These are phyloP conservation scores for Drosophila pseudoananassae DNA, from an alignment of 1,140 invertebrate genomes.

Conservation along the genomic window DNA sequence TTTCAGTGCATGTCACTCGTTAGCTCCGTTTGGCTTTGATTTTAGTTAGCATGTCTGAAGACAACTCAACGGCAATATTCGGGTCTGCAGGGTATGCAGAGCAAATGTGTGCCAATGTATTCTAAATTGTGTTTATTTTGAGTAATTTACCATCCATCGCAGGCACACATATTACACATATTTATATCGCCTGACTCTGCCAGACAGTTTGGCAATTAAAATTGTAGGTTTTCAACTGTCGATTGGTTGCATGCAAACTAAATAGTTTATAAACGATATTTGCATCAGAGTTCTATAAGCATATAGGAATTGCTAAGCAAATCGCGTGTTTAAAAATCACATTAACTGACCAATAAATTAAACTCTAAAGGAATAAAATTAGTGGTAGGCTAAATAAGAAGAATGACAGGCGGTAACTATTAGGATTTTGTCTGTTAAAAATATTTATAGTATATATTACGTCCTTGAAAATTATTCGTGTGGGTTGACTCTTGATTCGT, in stretches of 20 bases:
- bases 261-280: constrained; percentile 31
- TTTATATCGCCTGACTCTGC: constrained; percentile 33
- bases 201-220: constrained; percentile 67
- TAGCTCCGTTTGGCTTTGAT: constrained; percentile 49
- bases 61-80: constrained; percentile 50
- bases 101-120: constrained; percentile 56
- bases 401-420: neutral
- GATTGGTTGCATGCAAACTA: constrained; percentile 68
- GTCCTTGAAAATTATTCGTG: too few species aligned
- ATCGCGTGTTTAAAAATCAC: constrained; percentile 43
- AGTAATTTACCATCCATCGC: constrained; percentile 59
- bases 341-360: constrained; percentile 27
- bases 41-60: constrained; percentile 71
- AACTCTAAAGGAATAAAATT: neutral
- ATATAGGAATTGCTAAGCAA: constrained; percentile 9
- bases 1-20: constrained; percentile 15
- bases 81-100: neutral
- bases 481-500: too few species aligned
- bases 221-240: constrained; percentile 73
- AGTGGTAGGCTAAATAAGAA: neutral
- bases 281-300: neutral
- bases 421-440: too few species aligned
- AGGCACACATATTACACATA: constrained; percentile 15
- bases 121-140: constrained; percentile 79
- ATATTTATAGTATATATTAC: too few species aligned